Percentiles rank a stretch among this genome's conserved stretches.
These are phyloP conservation scores for Toxonevra muliebris DNA, from an alignment of 2,888 invertebrate genomes.

Conservation along the genomic window DNA sequence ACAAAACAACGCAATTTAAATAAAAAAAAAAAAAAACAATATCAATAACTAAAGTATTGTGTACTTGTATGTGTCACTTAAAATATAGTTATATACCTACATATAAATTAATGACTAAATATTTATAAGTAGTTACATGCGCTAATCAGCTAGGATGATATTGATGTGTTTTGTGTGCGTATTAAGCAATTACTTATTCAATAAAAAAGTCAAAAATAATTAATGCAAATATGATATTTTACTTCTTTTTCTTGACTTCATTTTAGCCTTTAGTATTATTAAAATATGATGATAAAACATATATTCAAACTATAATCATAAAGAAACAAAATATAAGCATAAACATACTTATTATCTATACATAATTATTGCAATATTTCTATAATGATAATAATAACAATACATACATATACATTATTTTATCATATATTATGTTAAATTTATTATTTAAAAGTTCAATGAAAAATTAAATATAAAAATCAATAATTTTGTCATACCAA, in stretches of 20 bases:
- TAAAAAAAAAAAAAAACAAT: background rate
- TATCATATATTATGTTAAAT: slow-evolving; percentile 23
- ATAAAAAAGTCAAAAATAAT: too few relatives aligned
- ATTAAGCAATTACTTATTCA: too few relatives aligned
- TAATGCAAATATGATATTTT: too few relatives aligned
- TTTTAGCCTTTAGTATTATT: too few relatives aligned
- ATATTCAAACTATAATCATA: background rate
- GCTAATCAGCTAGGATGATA: too few relatives aligned
- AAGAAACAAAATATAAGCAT: background rate
- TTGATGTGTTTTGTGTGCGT: too few relatives aligned
- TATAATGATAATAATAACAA: slow-evolving; percentile 15
- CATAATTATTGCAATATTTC: slow-evolving; percentile 27
- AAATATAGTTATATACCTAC: too few relatives aligned
- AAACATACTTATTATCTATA: background rate
- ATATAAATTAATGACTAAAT: too few relatives aligned
- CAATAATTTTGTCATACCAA: slow-evolving; percentile 49
- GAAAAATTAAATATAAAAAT: slow-evolving; percentile 37
- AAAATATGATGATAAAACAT: background rate
- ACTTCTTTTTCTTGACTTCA: too few relatives aligned
- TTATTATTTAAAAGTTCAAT: slow-evolving; percentile 32
- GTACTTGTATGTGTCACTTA: too few relatives aligned
- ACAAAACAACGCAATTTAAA: slow-evolving; percentile 39
- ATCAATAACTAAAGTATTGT: too few relatives aligned
- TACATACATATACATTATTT: slow-evolving; percentile 19
- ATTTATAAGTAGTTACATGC: too few relatives aligned